Conservation (phyloP, 2,888 invertebrate species). For the Spodoptera exigua region DNA sequence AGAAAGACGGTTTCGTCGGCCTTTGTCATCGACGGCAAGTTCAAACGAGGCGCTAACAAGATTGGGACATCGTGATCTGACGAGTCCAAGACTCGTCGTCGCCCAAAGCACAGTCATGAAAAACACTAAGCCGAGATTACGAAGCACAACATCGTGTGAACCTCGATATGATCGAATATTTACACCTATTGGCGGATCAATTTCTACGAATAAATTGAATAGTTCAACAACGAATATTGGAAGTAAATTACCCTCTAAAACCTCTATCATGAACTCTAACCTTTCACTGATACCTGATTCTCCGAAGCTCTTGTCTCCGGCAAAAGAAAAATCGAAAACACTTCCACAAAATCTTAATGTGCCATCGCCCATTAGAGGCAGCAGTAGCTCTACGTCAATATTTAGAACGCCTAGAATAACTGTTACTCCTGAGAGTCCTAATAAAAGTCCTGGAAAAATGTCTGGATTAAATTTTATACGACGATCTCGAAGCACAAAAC, state of each 20-base stretch:
- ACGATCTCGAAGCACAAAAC: conserved; percentile 92
- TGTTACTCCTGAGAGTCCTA: conserved; percentile 85
- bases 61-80: conserved; percentile 79
- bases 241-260: conserved; percentile 73
- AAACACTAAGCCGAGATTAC: conserved; percentile 78
- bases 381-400: conserved; percentile 84
- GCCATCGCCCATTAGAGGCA: conserved; percentile 84
- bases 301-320: conserved; percentile 81
- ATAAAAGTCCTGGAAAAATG: conserved; percentile 88
- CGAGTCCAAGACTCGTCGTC: conserved; percentile 81
- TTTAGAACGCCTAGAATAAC: conserved; percentile 83
- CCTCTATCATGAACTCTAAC: conserved; percentile 82
- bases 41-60: conserved; percentile 83
- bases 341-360: conserved; percentile 89
- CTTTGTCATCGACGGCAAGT: conserved; percentile 81
- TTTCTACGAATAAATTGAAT: conserved; percentile 81
- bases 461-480: conserved; percentile 91
- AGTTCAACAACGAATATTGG: conserved; percentile 78
- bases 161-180: conserved; percentile 85
- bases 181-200: conserved; percentile 79
- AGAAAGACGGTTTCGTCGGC: conserved; percentile 78
- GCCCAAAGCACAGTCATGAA: conserved; percentile 76
- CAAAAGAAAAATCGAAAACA: conserved; percentile 90
- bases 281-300: conserved; percentile 84
- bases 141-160: conserved; percentile 84